phyloP scores from a whole-genome alignment of 64 coral and sea anemone species.

The Hydrozoanthus tunicans region DNA sequence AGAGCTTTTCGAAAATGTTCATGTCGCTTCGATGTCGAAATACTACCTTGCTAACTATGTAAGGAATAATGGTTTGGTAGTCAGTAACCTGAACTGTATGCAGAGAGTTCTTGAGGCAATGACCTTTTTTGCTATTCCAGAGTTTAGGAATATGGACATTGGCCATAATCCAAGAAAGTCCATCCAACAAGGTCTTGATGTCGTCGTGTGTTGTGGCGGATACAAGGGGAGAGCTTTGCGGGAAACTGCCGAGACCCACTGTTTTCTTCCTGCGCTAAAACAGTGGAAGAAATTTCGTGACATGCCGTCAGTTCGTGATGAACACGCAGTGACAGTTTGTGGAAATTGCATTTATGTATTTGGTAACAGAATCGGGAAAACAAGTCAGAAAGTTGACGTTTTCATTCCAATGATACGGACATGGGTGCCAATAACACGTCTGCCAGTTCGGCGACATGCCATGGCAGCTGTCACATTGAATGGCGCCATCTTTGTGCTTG shows the following conservation, averaged over 20 bases:
- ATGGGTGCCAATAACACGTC: conserved; percentile 52
- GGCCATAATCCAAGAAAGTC: conserved; percentile 18
- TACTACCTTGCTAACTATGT: conserved; percentile 88
- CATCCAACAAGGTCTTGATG: conserved; percentile 28
- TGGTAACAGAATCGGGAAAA: conserved; percentile 55
- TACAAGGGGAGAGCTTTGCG: conserved; percentile 48
- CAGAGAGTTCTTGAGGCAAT: conserved; percentile 84
- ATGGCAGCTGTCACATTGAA: conserved; percentile 48
- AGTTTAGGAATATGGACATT: background rate
- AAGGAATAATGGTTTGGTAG: conserved; percentile 79
- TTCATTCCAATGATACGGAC: conserved; percentile 48
- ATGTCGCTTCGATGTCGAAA: conserved; percentile 84
- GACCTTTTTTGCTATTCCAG: conserved; percentile 77
- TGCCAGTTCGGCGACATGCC: conserved; percentile 43
- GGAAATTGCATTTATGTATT: conserved; percentile 48
- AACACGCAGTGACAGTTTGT: conserved; percentile 48
- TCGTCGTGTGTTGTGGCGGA: conserved; percentile 50
- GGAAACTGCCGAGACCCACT: conserved; percentile 44
- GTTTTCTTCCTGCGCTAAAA: conserved; percentile 39
- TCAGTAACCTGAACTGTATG: conserved; percentile 65
- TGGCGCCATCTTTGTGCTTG: conserved; percentile 38
- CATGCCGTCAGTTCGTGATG: conserved; percentile 50
- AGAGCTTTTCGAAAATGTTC: conserved; percentile 66
- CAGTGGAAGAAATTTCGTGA: conserved; percentile 52
- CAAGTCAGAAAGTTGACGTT: conserved; percentile 55